phyloP scores from a whole-genome alignment of 2,113 vertebrate genomes.

The Calidris pygmaea region DNA sequence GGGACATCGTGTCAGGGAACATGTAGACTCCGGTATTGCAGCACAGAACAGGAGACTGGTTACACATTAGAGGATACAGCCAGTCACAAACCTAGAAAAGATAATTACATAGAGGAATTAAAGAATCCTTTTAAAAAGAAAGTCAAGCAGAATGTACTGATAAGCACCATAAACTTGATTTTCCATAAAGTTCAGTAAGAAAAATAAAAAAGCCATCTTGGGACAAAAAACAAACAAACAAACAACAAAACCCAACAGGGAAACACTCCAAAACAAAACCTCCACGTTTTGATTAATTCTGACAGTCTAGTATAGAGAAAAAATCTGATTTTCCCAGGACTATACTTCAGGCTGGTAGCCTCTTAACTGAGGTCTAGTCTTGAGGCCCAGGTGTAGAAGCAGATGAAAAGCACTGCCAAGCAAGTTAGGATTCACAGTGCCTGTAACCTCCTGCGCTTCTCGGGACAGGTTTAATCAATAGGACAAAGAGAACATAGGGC shows the following conservation, averaged over 20 bases:
- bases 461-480: neutral
- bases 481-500: neutral
- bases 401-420: neutral
- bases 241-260: neutral
- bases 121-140: neutral
- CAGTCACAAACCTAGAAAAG: constrained; percentile 91
- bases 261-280: too few relatives aligned
- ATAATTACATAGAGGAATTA: neutral
- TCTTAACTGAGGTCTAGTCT: neutral
- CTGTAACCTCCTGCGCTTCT: neutral
- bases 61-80: constrained; percentile 91
- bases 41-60: constrained; percentile 88
- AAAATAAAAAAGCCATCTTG: neutral
- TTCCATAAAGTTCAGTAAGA: neutral
- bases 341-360: neutral
- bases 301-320: neutral
- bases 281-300: neutral
- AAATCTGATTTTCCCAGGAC: neutral
- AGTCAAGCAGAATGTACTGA: neutral
- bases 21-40: constrained; percentile 94
- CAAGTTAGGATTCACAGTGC: neutral
- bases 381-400: neutral
- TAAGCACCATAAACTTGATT: neutral
- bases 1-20: constrained; percentile 94
- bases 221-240: neutral